Base-by-base conservation (phyloP, 2,888 invertebrate species). In the Dasysyrphus tricinctus region DNA sequence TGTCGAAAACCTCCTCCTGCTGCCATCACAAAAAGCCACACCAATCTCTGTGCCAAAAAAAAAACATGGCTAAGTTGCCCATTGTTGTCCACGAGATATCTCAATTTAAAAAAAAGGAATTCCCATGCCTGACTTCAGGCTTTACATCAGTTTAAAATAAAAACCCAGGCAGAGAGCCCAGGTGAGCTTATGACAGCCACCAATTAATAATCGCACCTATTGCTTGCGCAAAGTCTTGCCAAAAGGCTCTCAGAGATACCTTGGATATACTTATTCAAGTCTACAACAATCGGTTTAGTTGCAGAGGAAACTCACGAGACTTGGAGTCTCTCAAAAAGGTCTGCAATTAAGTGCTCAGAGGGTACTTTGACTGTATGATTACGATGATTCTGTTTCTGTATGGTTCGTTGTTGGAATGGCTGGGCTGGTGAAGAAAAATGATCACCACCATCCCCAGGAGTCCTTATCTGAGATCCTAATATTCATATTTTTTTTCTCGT, bases 1-100 rank as follows among this genome's bases (percentile, higher is more conserved):
- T 92, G 92, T 91, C 89, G 90, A 89, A 89, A 89, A 89, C 90
- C 92, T 91, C 92, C 92, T 89, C 88, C 88, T 86, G 70, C 77
- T 78, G 81, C 78, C 70, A 70, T 78, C 59, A 57, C 54, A 57
- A 59, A 59, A 73, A 80, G 29, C 51, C 77, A 73, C 72, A 59
- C 57, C 47, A 65, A 49, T 65, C 47, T 42, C 29, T 47, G n/a
- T 5, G 4, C 3, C 19, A 14, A 19, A n/a, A 59, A 57, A 70
- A 69, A 75, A 12, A 16, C 44, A 54, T 34, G 32, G 65, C 44
- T 65, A 81, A 72, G 59, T 78, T 72, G 70, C 65, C 86, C 78
- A 86, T 86, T 86, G 86, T 86, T 86, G 86, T 86, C 59, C 72
- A 54, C 54, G 76, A 86, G 82, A 86, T 86, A 86, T 86, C 86